phyloP scores from a whole-genome alignment of 2,888 invertebrate genomes.

The Phanerotoma sp. region DNA sequence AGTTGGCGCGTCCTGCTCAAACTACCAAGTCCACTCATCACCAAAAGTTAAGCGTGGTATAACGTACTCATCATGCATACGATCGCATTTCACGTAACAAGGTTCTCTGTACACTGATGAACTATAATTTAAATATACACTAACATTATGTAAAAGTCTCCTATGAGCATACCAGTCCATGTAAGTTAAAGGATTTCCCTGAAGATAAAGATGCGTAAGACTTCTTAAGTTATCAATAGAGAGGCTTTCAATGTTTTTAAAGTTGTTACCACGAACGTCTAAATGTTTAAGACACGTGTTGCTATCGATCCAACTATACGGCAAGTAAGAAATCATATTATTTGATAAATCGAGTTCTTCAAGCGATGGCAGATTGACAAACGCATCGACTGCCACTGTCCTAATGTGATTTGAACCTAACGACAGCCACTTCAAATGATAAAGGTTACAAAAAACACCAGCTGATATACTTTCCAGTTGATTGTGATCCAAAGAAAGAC shows the following conservation, averaged over 20 bases:
- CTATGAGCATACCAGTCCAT: slow-evolving; percentile 21
- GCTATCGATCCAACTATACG: slow-evolving; percentile 36
- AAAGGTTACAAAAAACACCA: slow-evolving; percentile 33
- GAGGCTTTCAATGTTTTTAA: slow-evolving; percentile 19
- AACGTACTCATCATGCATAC: slow-evolving; percentile 2
- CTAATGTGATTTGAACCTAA: slow-evolving; percentile 39
- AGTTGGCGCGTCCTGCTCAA: neutral
- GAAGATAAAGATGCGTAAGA: slow-evolving; percentile 37
- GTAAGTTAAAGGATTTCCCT: slow-evolving; percentile 38
- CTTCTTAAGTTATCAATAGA: slow-evolving; percentile 34
- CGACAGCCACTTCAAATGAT: slow-evolving; percentile 35
- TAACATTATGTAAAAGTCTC: slow-evolving; percentile 35
- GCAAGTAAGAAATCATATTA: slow-evolving; percentile 35
- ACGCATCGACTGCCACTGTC: slow-evolving; percentile 32
- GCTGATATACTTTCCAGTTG: slow-evolving; percentile 31
- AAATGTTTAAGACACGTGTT: slow-evolving; percentile 32
- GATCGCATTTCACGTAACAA: slow-evolving; percentile 30
- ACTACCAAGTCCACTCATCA: slow-evolving; percentile 22
- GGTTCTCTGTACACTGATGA: slow-evolving; percentile 29
- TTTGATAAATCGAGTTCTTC: slow-evolving; percentile 34
- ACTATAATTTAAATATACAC: slow-evolving; percentile 35
- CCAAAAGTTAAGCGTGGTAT: slow-evolving; percentile 16
- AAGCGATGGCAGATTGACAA: slow-evolving; percentile 27
- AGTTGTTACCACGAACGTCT: slow-evolving; percentile 36
- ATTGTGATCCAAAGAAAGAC: slow-evolving; percentile 41